Conservation (phyloP, 2,797 vertebrate species). For the Melopsittacus undulatus region DNA sequence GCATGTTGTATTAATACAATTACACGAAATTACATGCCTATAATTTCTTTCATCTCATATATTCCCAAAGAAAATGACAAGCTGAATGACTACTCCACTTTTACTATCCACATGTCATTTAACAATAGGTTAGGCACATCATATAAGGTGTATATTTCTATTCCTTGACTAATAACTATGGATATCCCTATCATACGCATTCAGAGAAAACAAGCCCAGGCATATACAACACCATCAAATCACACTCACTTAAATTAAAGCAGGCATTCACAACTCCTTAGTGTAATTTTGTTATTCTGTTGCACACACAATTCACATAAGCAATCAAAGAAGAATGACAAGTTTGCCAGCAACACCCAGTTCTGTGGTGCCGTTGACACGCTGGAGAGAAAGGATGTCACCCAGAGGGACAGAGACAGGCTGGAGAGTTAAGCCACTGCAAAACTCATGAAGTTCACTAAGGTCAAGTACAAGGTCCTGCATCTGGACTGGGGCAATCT, state of each 20-base stretch:
- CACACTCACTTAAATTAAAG: not conserved
- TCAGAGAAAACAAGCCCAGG: not conserved
- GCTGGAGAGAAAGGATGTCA: not conserved
- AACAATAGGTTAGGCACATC: not conserved
- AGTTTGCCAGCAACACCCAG: not conserved
- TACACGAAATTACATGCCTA: not conserved
- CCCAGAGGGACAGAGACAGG: not conserved
- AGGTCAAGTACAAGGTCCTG: not conserved
- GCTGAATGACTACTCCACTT: not conserved
- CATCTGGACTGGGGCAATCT: not conserved
- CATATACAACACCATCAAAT: not conserved
- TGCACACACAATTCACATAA: not conserved
- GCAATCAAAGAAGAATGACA: not conserved
- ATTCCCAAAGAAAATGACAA: conserved; percentile 10
- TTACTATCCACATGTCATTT: not conserved
- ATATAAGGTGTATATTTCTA: not conserved
- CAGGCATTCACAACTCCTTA: not conserved
- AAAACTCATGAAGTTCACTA: not conserved
- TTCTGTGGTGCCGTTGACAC: not conserved
- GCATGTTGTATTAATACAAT: not conserved
- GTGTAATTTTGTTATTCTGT: not conserved
- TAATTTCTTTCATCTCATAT: not conserved
- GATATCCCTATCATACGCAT: not conserved
- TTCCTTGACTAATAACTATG: not conserved
- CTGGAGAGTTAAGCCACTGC: not conserved